Evolutionary conservation across 2,888 invertebrate genomes (phyloP).

Genomic region (Eumerus sabulonum): DNA sequence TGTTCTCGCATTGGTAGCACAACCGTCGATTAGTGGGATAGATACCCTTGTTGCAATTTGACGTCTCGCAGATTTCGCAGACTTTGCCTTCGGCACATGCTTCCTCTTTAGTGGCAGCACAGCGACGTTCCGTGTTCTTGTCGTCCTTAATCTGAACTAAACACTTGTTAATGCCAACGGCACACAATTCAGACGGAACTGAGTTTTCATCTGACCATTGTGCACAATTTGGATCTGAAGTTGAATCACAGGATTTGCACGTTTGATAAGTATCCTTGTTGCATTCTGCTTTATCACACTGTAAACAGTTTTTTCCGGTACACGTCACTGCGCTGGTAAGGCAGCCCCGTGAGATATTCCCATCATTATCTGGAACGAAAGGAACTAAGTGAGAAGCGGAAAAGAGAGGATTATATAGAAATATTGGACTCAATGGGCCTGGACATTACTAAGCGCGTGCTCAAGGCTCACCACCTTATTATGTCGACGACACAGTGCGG

Average conservation of each 20-base stretch:
- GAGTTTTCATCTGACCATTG: conserved; percentile 45
- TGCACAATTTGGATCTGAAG: conserved; percentile 66
- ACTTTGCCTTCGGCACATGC: conserved; percentile 24
- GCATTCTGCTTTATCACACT: not conserved
- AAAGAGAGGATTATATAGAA: not conserved
- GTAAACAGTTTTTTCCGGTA: conserved; percentile 45
- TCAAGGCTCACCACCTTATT: too few species aligned
- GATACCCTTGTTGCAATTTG: conserved; percentile 70
- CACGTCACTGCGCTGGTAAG: not conserved
- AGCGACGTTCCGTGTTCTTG: conserved; percentile 69
- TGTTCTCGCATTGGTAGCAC: conserved; percentile 70
- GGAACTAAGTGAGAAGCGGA: too few species aligned
- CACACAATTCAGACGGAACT: conserved; percentile 69
- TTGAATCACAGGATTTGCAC: conserved; percentile 71
- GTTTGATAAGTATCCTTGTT: conserved; percentile 36
- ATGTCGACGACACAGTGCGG: too few species aligned
- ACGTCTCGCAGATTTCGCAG: conserved; percentile 56
- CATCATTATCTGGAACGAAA: conserved; percentile 44
- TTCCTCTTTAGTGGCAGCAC: conserved; percentile 47
- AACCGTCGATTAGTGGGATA: conserved; percentile 68
- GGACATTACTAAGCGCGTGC: not conserved
- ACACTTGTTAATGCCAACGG: conserved; percentile 65
- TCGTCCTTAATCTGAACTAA: conserved; percentile 64
- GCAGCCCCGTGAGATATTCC: conserved; percentile 71
- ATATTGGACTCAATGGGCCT: not conserved